Evolutionary conservation across 2,888 invertebrate genomes (phyloP).

Genomic region (Synergus gifuensis): DNA sequence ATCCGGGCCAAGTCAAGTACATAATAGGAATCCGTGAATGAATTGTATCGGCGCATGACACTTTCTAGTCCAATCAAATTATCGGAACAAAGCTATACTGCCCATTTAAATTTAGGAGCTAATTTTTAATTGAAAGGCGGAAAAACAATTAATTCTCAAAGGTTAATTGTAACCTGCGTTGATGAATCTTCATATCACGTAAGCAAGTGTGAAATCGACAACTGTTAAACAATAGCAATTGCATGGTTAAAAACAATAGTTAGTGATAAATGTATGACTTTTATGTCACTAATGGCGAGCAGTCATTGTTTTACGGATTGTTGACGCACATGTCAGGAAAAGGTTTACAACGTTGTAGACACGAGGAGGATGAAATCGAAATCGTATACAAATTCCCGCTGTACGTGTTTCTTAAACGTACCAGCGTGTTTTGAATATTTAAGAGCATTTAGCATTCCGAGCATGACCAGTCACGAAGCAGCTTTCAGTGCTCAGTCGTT

Average conservation of each 20-base stretch:
- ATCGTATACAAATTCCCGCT: background rate
- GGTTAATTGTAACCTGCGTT: background rate
- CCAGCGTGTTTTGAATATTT: slow-evolving; percentile 57
- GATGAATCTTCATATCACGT: background rate
- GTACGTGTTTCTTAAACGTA: slow-evolving; percentile 48
- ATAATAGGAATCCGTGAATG: slow-evolving; percentile 3
- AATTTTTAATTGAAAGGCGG: background rate
- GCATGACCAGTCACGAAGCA: slow-evolving; percentile 20
- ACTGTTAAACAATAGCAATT: background rate
- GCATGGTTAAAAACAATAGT: background rate
- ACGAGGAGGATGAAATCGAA: slow-evolving; percentile 42
- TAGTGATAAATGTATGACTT: background rate
- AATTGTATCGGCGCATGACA: slow-evolving; percentile 29
- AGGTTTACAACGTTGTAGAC: slow-evolving; percentile 10
- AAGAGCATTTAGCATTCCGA: slow-evolving; percentile 46
- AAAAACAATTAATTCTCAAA: background rate
- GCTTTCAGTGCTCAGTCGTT: slow-evolving; percentile 44
- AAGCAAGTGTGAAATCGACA: background rate
- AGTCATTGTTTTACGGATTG: slow-evolving; percentile 5
- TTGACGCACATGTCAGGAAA: slow-evolving; percentile 31
- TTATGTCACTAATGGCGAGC: background rate
- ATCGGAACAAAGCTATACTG: background rate
- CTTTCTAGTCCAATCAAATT: slow-evolving; percentile 1
- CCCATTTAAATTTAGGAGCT: background rate
- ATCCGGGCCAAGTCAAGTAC: background rate